Conservation (phyloP, 2,113 vertebrate genomes). For the Barnardius zonarius region DNA sequence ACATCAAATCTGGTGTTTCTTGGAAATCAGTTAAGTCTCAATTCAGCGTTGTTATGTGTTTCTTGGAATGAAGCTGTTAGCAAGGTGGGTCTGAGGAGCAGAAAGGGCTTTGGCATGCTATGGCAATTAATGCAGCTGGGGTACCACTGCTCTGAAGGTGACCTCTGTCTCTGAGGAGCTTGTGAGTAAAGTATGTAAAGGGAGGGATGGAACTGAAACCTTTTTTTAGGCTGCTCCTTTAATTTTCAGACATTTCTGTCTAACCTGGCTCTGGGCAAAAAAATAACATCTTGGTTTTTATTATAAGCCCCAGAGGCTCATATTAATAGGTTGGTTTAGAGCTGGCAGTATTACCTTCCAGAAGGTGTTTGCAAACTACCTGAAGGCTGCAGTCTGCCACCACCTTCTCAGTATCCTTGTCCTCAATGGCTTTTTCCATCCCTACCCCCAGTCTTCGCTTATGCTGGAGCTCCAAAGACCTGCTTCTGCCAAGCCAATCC, state of each 20-base stretch:
- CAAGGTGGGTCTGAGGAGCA: background rate
- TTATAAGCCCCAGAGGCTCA: conserved; percentile 41
- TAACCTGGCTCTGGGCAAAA: background rate
- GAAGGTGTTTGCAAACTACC: background rate
- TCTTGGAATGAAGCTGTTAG: background rate
- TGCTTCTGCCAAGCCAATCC: background rate
- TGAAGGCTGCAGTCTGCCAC: background rate
- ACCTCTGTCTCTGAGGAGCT: background rate
- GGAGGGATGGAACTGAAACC: background rate
- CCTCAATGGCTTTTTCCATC: background rate
- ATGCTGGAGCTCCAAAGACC: background rate
- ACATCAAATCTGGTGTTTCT: background rate
- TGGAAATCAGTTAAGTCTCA: background rate
- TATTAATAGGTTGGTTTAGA: conserved; percentile 37
- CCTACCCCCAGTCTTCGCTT: background rate
- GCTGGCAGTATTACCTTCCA: conserved; percentile 23
- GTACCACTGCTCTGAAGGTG: background rate
- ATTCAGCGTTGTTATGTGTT: background rate
- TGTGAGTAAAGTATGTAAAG: background rate
- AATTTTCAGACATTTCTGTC: conserved; percentile 46
- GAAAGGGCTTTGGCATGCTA: background rate
- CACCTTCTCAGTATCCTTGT: background rate
- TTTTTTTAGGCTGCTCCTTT: conserved; percentile 37
- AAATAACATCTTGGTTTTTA: background rate
- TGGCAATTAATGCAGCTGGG: background rate